Base-by-base conservation (phyloP, 2,888 invertebrate genomes). In the Apodemia zela region DNA sequence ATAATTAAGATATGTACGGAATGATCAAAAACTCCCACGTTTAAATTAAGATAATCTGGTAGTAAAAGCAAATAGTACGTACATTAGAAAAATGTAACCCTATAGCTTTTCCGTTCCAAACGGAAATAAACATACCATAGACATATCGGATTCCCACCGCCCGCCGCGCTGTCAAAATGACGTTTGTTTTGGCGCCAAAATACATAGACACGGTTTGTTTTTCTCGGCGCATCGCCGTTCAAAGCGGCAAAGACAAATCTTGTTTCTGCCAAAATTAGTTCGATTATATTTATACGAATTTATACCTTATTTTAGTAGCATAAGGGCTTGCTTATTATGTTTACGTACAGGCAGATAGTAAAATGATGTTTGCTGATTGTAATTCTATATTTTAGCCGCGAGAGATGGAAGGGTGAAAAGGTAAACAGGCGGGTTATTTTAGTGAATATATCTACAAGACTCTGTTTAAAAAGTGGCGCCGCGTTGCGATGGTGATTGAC, bases 161-260 rank as follows among this genome's bases (percentile, higher is more conserved):
- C 89, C 89, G 89, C 87, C 85, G 86, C 82, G 89, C 87, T 89
- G 90, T 90, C 89, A 90, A 81, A 85, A 77, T 89, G 89, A 89
- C 90, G 89, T 90, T 91, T 90, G 88, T 90, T 91, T 90, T 91
- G 89, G 88, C 90, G 90, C 90, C 89, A 86, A 90, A 90, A 89
- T 87, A 89, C 89, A 90, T 89, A 90, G 86, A 84, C 84, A 76
- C 76, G 75, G 89, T 88, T 89, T 90, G 88, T 90, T 90, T 88
- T 89, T 88, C 85, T 88, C 84, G 83, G 86, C 87, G 85, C 84
- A 88, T 88, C 87, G 85, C 67, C 68, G 85, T 80, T 78, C 74
- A 77, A 70, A 74, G 72, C 73, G 72, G 77, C 77, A 80, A 81
- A 80, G 75, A 77, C 71, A 72, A 72, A 69, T 72, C 75, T 77